Evolutionary conservation across 1,140 invertebrate genomes (phyloP).

Genomic region (Drosophila navojoa): DNA sequence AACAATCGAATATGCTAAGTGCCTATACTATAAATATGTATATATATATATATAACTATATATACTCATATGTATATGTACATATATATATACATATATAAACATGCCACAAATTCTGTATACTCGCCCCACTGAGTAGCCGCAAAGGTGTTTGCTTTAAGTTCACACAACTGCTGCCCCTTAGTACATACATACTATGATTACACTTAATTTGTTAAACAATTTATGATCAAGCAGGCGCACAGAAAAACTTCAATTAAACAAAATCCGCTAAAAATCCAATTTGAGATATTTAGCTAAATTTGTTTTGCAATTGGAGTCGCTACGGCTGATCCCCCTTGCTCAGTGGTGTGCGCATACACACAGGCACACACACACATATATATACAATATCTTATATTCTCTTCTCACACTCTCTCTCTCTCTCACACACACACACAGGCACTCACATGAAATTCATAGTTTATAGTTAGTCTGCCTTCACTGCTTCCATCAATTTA

Average conservation of each 20-base stretch:
- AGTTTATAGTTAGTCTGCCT: constrained; percentile 53
- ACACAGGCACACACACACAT: constrained; percentile 36
- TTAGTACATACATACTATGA: constrained; percentile 19
- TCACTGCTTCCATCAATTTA: constrained; percentile 18
- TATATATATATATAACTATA: constrained; percentile 32
- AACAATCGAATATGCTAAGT: constrained; percentile 81
- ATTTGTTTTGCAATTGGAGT: constrained; percentile 11
- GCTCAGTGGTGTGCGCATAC: constrained; percentile 59
- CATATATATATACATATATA: constrained; percentile 24
- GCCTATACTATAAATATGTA: constrained; percentile 75
- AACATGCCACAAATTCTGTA: constrained; percentile 32
- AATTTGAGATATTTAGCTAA: constrained; percentile 9
- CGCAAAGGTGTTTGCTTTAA: constrained; percentile 18
- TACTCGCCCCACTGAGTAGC: constrained; percentile 42
- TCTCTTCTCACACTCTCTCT: too few relatives aligned
- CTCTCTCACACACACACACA: constrained; percentile 35
- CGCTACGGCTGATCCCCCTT: constrained; percentile 19
- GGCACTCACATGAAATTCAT: constrained; percentile 36
- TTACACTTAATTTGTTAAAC: constrained; percentile 2
- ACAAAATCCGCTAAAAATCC: background rate
- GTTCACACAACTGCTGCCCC: constrained; percentile 29
- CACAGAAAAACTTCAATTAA: background rate
- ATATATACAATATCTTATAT: background rate
- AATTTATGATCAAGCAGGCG: background rate
- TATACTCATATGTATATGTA: constrained; percentile 11